These are phyloP conservation scores for Laothoe populi DNA, from an alignment of 2,888 invertebrate genomes.

Conservation along the genomic window DNA sequence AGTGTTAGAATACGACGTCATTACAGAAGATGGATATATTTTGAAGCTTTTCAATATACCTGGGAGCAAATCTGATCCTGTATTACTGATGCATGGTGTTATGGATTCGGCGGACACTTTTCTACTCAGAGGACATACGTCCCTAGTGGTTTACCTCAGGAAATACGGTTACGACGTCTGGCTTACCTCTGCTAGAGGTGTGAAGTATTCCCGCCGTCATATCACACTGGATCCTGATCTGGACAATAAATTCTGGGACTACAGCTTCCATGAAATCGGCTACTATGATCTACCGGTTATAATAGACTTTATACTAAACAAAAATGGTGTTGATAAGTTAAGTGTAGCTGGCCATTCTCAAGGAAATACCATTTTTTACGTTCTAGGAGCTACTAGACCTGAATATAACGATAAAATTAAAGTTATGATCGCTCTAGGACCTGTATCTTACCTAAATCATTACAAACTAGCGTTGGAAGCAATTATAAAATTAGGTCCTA, in stretches of 20 bases:
- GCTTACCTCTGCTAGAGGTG: constrained; percentile 79
- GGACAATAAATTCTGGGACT: constrained; percentile 72
- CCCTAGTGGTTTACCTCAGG: constrained; percentile 55
- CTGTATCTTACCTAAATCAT: constrained; percentile 76
- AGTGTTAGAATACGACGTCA: constrained; percentile 42
- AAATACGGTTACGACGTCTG: constrained; percentile 76
- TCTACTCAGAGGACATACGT: constrained; percentile 46
- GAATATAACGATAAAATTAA: constrained; percentile 83
- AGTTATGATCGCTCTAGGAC: constrained; percentile 78
- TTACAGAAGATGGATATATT: constrained; percentile 50
- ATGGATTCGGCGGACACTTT: constrained; percentile 49
- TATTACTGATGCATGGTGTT: constrained; percentile 50
- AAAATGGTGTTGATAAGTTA: constrained; percentile 77
- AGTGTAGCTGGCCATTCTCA: constrained; percentile 88
- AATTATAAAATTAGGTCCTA: constrained; percentile 4
- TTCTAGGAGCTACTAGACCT: constrained; percentile 74
- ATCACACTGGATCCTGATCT: constrained; percentile 53
- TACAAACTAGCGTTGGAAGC: constrained; percentile 43
- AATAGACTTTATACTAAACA: constrained; percentile 54
- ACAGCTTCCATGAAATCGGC: constrained; percentile 88
- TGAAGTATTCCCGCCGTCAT: constrained; percentile 82
- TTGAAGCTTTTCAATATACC: constrained; percentile 45
- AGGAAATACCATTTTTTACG: constrained; percentile 84
- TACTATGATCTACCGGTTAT: constrained; percentile 87
- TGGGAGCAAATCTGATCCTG: constrained; percentile 33